Evolutionary conservation across 1,140 invertebrate genomes (phyloP).

Genomic region (Drosophila tani): DNA sequence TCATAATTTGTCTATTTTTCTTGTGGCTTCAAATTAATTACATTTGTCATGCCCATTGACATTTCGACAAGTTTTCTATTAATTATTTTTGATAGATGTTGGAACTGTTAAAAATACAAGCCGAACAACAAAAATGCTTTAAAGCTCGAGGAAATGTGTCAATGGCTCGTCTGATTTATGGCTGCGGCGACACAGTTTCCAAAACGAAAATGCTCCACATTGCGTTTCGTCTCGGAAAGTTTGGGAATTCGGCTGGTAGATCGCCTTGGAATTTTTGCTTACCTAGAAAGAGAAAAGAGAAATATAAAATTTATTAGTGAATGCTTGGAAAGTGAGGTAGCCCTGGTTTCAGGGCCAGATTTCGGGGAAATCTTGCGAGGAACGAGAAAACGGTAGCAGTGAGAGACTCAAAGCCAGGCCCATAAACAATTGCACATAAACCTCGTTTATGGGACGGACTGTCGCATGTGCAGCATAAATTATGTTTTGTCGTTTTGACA

Average conservation of each 20-base stretch:
- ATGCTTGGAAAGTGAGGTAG: conserved; percentile 46
- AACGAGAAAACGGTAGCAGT: conserved; percentile 34
- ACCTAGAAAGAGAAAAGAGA: conserved; percentile 62
- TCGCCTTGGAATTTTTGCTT: conserved; percentile 49
- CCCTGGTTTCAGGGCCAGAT: conserved; percentile 9
- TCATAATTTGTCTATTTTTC: conserved; percentile 76
- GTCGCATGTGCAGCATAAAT: conserved; percentile 76
- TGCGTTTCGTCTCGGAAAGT: conserved; percentile 17
- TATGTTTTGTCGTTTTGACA: conserved; percentile 75
- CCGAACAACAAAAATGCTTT: conserved; percentile 22
- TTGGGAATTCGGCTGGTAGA: conserved; percentile 22
- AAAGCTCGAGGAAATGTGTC: conserved; percentile 58
- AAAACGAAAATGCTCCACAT: conserved; percentile 67
- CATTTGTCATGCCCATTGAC: conserved; percentile 79
- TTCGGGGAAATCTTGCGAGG: conserved; percentile 31
- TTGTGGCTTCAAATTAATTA: conserved; percentile 70
- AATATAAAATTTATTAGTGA: conserved; percentile 50
- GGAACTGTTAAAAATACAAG: conserved; percentile 42
- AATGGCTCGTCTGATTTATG: conserved; percentile 70
- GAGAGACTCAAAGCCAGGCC: conserved; percentile 38
- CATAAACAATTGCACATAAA: conserved; percentile 62
- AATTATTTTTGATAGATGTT: conserved; percentile 81
- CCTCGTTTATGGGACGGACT: conserved; percentile 54
- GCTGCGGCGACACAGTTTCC: conserved; percentile 69
- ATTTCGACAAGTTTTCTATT: conserved; percentile 83